Evolutionary conservation across 1,140 invertebrate genomes (phyloP).

Genomic region (Sipha flava): DNA sequence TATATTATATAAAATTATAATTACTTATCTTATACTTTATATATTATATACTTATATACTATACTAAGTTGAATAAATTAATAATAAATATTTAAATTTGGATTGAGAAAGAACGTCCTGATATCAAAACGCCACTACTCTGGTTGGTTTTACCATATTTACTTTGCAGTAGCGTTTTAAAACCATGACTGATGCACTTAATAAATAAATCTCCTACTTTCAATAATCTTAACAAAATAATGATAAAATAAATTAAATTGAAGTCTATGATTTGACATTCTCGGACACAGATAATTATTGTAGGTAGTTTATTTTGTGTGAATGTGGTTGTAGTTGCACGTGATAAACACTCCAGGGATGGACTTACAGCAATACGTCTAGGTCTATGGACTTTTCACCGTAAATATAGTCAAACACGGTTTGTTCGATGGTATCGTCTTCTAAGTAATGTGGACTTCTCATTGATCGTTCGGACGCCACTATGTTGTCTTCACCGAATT

Average conservation of each 20-base stretch:
- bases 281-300: neutral
- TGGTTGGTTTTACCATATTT: neutral
- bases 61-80: neutral
- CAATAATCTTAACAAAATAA: neutral
- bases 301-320: neutral
- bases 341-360: neutral
- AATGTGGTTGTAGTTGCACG: neutral
- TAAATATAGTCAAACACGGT: slow-evolving; percentile 15
- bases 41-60: too few species aligned
- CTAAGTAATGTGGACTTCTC: slow-evolving; percentile 1
- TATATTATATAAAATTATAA: neutral
- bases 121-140: slow-evolving; percentile 11
- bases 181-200: neutral
- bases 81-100: neutral
- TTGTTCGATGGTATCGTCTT: slow-evolving; percentile 17
- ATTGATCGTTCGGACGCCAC: slow-evolving; percentile 23
- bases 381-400: neutral
- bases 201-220: neutral
- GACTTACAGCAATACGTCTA: neutral
- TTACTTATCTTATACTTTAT: too few species aligned
- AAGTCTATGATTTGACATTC: neutral
- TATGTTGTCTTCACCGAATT: slow-evolving; percentile 45
- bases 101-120: neutral
- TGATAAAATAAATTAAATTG: neutral
- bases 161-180: slow-evolving; percentile 13